Percentiles rank a stretch among this genome's conserved stretches.
phyloP scores from a whole-genome alignment of 1,140 invertebrate species.

The Drosophila pandora region DNA sequence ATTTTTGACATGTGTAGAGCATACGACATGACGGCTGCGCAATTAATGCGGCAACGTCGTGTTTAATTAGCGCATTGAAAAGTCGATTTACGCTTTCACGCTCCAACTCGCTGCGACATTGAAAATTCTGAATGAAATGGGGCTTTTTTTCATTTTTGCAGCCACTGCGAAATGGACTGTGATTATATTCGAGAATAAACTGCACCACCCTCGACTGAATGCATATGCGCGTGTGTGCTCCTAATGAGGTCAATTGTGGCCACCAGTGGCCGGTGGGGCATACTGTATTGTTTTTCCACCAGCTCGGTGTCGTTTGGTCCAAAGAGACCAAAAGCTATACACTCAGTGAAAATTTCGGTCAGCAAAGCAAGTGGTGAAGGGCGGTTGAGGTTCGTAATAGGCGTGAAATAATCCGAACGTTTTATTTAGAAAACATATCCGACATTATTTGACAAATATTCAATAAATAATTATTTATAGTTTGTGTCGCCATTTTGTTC shows the following conservation, averaged over 20 bases:
- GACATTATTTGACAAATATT: no score
- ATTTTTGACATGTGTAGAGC: not conserved
- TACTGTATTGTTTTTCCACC: conserved; percentile 38
- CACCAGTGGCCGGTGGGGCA: conserved; percentile 34
- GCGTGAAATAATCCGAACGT: conserved; percentile 1
- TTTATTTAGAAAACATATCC: conserved; percentile 13
- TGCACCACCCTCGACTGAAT: conserved; percentile 2
- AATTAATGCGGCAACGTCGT: conserved; percentile 27
- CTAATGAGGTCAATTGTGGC: conserved; percentile 60
- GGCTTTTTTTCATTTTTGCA: conserved; percentile 13
- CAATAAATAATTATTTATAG: no score
- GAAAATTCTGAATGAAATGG: conserved; percentile 38
- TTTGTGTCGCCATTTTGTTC: not conserved
- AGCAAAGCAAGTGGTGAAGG: not conserved
- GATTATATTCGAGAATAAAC: conserved; percentile 39
- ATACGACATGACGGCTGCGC: not conserved
- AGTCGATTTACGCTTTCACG: conserved; percentile 34
- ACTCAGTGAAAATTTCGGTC: conserved; percentile 1
- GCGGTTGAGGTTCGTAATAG: conserved; percentile 2
- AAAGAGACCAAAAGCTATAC: conserved; percentile 9
- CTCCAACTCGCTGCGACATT: conserved; percentile 36
- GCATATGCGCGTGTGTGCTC: not conserved
- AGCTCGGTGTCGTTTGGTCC: conserved; percentile 13
- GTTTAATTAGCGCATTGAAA: conserved; percentile 47
- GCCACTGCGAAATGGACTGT: conserved; percentile 5